Evolutionary conservation across 1,140 invertebrate genomes (phyloP), one percentile per base, ranked within the genome.

Genomic region (Aphaenogaster floridana): DNA sequence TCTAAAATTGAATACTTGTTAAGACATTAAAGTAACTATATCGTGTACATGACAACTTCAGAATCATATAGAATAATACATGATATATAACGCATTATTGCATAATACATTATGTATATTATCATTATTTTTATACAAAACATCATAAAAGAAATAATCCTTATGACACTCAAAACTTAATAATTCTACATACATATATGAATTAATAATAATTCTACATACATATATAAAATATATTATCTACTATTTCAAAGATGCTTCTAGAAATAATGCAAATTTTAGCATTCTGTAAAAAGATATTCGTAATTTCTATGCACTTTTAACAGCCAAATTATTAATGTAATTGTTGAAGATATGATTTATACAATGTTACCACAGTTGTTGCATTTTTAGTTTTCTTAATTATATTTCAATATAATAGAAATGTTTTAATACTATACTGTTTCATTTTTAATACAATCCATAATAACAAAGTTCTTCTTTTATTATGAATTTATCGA

Each of bases 241-340:
- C 34, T 76, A 71, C 54, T 28, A 77, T 11, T 50, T 71, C 13
- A 64, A 48, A 64, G 45, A 76, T n/a, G 0, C 28, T 34, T 61
- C 15, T n/a, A 45, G 59, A 87, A 86, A 89, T n/a, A 83, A 89
- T 34, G 0, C 39, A 42, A 78, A 39, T 74, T 74, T 64, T 54
- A 78, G 0, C 21, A 42, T n/a, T 48, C 1, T 64, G 63, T 28
- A 84, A 84, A 84, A 84, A 50, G 28, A 61, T 74, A 48, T 77
- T 57, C 7, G 3, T 42, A 42, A 80, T 80, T 36, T 11, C 15
- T 57, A 57, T 69, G 4, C 7, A 84, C 7, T 48, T 61, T 48
- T 48, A 84, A 76, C 34, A 84, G 11, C 11, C 2, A 54, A 68
- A 80, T 80, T 54, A 8, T 80, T 80, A 52, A 68, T 52, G 1